Percentiles rank a stretch among this genome's conserved stretches.
phyloP scores from a whole-genome alignment of 1,140 invertebrate species.

The Galleria mellonella region DNA sequence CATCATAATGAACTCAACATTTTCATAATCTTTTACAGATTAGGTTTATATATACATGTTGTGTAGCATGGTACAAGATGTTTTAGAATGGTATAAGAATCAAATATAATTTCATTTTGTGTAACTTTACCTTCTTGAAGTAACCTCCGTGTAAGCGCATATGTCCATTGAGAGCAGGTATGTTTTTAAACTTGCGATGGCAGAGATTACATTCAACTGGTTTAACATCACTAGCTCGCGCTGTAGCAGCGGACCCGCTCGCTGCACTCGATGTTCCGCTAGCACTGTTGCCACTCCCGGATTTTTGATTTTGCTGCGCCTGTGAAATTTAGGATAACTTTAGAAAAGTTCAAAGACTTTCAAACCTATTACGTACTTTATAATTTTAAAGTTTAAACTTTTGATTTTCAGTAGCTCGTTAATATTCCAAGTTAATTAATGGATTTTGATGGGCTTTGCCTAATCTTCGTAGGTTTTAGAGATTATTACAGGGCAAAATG shows the following conservation, averaged over 20 bases:
- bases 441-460: constrained; percentile 52
- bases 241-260: constrained; percentile 14
- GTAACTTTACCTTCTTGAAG: constrained; percentile 88
- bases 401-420: constrained; percentile 54
- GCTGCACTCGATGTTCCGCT: constrained; percentile 22
- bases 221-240: constrained; percentile 68
- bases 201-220: constrained; percentile 96
- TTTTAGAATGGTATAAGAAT: no score
- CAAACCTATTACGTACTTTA: constrained; percentile 59
- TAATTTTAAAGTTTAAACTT: constrained; percentile 63
- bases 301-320: constrained; percentile 53
- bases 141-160: constrained; percentile 98
- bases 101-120: no score
- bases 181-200: constrained; percentile 96
- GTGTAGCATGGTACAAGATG: no score
- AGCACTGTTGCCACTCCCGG: constrained; percentile 11
- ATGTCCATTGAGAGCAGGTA: constrained; percentile 96
- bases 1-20: no score
- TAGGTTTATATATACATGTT: no score
- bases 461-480: constrained; percentile 42
- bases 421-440: constrained; percentile 68
- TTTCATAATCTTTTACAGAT: no score
- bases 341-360: constrained; percentile 56
- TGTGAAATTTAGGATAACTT: constrained; percentile 54
- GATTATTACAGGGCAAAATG: constrained; percentile 30